A percentile compares a stretch with the other conserved stretches of the same genome.
Evolutionary conservation across 2,113 vertebrate genomes (phyloP).

Genomic region (Atlantisia rogersi): DNA sequence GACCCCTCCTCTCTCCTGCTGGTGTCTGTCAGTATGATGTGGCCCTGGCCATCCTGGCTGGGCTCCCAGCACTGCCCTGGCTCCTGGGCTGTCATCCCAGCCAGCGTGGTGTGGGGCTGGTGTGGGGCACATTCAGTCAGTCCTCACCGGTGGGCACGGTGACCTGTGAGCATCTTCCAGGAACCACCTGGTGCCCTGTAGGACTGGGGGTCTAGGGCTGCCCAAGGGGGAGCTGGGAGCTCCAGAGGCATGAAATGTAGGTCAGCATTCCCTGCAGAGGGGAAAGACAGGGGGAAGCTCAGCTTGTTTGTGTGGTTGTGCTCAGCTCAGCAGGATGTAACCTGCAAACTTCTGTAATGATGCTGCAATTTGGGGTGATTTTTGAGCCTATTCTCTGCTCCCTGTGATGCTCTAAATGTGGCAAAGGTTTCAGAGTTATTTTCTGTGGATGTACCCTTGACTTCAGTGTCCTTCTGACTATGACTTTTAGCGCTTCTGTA

Average conservation of each 20-base stretch:
- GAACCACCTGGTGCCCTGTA: accelerated
- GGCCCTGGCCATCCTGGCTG: accelerated
- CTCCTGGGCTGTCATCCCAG: accelerated
- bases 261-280: not conserved
- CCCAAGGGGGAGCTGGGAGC: not conserved
- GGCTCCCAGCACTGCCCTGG: accelerated
- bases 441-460: not conserved
- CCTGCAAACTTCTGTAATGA: not conserved
- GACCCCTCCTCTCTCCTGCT: accelerated
- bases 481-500: not conserved
- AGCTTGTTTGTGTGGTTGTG: not conserved
- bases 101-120: not conserved
- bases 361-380: not conserved
- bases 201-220: accelerated
- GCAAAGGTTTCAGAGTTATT: not conserved
- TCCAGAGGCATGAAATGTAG: not conserved
- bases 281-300: not conserved
- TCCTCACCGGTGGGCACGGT: accelerated
- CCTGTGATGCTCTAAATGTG: not conserved
- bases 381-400: not conserved
- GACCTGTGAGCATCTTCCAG: not conserved
- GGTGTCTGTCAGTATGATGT: accelerated
- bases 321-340: not conserved
- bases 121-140: accelerated
- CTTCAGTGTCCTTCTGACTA: not conserved